Evolutionary conservation across 2,113 vertebrate genomes (phyloP).

Genomic region (Corythornis madagascariensis): DNA sequence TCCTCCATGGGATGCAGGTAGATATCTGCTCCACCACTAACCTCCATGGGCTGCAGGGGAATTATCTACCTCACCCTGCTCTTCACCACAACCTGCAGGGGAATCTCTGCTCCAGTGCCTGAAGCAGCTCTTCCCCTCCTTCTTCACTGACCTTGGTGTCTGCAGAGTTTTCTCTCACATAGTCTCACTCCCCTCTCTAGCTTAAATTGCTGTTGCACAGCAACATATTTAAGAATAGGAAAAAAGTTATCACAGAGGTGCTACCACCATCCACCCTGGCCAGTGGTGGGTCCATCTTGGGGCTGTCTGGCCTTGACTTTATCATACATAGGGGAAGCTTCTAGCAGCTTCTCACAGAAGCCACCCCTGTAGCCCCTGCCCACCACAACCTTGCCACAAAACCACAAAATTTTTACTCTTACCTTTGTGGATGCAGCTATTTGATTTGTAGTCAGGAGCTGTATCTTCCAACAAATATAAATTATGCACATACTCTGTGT

Average conservation of each 20-base stretch:
- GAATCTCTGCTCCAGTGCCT: not conserved
- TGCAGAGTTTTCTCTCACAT: not conserved
- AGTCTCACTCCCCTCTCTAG: not conserved
- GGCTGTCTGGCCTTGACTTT: rapidly evolving
- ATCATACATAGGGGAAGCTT: not conserved
- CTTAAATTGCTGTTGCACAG: not conserved
- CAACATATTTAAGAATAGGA: too few relatives aligned
- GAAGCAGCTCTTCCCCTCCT: not conserved
- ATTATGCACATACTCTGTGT: not conserved
- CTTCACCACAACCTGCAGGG: not conserved
- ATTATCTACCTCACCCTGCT: not conserved
- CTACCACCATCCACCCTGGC: not conserved
- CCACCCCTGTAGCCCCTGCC: not conserved
- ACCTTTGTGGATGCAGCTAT: not conserved
- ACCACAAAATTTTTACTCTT: not conserved
- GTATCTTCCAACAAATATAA: not conserved
- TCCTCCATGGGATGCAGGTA: not conserved
- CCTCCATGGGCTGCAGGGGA: not conserved
- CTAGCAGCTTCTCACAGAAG: not conserved
- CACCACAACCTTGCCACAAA: not conserved
- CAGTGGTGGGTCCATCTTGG: rapidly evolving
- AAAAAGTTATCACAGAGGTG: not conserved
- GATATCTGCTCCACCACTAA: not conserved
- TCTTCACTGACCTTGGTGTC: not conserved
- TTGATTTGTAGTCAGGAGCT: not conserved